Conservation (phyloP, 2,797 vertebrate species). For the Botia almorhae region DNA sequence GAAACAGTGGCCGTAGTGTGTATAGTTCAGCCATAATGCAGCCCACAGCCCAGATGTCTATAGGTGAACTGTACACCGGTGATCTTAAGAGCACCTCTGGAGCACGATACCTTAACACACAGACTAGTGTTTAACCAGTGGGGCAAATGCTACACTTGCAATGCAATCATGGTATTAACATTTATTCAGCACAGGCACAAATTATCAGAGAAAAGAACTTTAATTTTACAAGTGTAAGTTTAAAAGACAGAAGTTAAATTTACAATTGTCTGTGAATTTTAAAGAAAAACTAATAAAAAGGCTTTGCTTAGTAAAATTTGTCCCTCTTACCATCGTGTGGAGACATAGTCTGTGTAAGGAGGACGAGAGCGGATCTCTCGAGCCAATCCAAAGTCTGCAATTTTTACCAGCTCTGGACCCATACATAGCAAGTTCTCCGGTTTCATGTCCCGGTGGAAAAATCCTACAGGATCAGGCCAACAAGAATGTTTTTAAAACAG, state of each 20-base stretch:
- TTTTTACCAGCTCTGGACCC: slow-evolving; percentile 97
- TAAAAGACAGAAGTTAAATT: too few relatives aligned
- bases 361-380: slow-evolving; percentile 96
- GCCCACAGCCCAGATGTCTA: slow-evolving; percentile 96
- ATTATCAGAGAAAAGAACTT: too few relatives aligned
- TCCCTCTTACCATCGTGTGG: slow-evolving; percentile 90
- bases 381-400: slow-evolving; percentile 97
- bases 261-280: background rate
- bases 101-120: slow-evolving; percentile 88
- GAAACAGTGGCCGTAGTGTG: slow-evolving; percentile 94
- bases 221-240: too few relatives aligned
- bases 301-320: background rate
- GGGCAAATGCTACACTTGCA: too few relatives aligned
- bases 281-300: background rate
- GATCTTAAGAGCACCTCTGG: slow-evolving; percentile 94
- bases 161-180: too few relatives aligned
- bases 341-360: slow-evolving; percentile 97
- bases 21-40: slow-evolving; percentile 99
- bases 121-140: background rate
- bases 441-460: slow-evolving; percentile 98
- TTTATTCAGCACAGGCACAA: too few relatives aligned
- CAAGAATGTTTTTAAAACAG: slow-evolving; percentile 21
- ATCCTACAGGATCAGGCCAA: slow-evolving; percentile 76
- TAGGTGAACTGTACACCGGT: slow-evolving; percentile 91
- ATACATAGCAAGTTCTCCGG: slow-evolving; percentile 97